A percentile compares a stretch with the other conserved stretches of the same genome.
These are phyloP conservation scores for Sebastes itinus DNA, from an alignment of 2,797 vertebrate genomes.

Conservation along the genomic window DNA sequence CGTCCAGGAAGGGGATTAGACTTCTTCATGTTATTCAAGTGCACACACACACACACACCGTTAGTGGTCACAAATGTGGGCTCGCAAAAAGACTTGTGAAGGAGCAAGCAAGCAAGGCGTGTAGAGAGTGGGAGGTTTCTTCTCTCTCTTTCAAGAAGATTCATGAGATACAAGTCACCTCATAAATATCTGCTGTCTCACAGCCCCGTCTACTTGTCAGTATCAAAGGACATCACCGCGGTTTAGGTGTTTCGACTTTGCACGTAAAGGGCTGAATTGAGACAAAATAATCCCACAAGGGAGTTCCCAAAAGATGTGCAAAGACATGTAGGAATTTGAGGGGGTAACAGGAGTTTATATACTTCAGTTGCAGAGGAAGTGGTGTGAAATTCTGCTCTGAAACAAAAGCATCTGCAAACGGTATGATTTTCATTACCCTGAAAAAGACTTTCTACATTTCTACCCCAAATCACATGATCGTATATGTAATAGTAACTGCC, in stretches of 20 bases:
- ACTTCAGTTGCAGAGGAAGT: conserved; percentile 24
- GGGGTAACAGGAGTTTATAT: conserved; percentile 39
- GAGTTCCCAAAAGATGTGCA: conserved; percentile 45
- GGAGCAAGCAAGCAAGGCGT: background rate
- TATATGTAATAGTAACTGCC: background rate
- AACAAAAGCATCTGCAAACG: conserved; percentile 6
- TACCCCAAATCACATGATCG: background rate
- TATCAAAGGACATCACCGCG: conserved; percentile 37
- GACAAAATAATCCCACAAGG: conserved; percentile 30
- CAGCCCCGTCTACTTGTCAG: background rate
- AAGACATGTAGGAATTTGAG: conserved; percentile 56
- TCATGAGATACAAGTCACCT: conserved; percentile 32
- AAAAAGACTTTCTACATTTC: background rate
- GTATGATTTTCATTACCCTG: background rate
- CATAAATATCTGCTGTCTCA: conserved; percentile 31
- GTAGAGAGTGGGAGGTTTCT: conserved; percentile 42
- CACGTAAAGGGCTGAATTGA: conserved; percentile 23
- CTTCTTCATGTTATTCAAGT: background rate
- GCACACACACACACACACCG: background rate
- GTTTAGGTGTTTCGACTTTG: conserved; percentile 28
- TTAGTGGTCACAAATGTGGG: conserved; percentile 2
- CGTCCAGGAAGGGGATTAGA: background rate
- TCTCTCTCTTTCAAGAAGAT: conserved; percentile 37
- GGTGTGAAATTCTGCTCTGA: background rate
- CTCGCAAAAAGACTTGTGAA: background rate